phyloP scores from a whole-genome alignment of 2,888 invertebrate genomes.

The Lithophane socia region DNA sequence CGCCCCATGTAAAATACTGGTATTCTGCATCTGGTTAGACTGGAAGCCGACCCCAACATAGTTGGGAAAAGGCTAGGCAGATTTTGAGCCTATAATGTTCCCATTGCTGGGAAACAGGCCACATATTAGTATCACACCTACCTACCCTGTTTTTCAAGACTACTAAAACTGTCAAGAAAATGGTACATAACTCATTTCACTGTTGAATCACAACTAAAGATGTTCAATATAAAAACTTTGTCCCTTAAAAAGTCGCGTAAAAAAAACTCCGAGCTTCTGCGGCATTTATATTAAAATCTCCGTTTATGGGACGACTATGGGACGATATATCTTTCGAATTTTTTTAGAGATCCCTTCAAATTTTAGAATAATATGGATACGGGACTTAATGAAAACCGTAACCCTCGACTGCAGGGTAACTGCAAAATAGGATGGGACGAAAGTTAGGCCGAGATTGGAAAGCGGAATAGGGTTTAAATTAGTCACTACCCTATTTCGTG shows the following conservation, averaged over 20 bases:
- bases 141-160: background rate
- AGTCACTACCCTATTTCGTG: background rate
- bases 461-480: background rate
- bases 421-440: constrained; percentile 25
- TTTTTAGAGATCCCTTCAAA: constrained; percentile 28
- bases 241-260: constrained; percentile 24
- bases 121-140: background rate
- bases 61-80: no score
- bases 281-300: constrained; percentile 49
- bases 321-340: constrained; percentile 34
- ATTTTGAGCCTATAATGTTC: no score
- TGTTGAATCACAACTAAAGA: constrained; percentile 22
- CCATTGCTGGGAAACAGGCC: no score
- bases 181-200: constrained; percentile 21
- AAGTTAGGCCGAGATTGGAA: constrained; percentile 5
- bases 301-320: constrained; percentile 10
- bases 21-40: no score
- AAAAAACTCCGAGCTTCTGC: constrained; percentile 28
- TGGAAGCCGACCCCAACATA: no score
- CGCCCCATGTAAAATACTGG: no score
- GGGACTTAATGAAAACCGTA: constrained; percentile 40
- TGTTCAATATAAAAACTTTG: constrained; percentile 34
- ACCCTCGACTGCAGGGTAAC: constrained; percentile 29
- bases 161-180: constrained; percentile 34
- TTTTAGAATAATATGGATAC: constrained; percentile 37